Conservation (phyloP, 2,113 vertebrate genomes). For the Megaceryle torquata region DNA sequence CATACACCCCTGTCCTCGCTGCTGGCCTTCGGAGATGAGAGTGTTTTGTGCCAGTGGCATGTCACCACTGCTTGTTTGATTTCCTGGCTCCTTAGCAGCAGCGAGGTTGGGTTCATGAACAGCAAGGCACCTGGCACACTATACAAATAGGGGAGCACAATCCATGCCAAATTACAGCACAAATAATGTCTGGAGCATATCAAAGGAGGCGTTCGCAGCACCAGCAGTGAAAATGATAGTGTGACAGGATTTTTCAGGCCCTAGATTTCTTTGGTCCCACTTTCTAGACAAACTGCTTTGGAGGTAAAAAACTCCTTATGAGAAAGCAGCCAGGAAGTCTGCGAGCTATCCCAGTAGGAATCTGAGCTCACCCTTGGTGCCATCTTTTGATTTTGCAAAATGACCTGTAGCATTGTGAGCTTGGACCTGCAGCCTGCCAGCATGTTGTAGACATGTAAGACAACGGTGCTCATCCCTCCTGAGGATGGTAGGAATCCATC, state of each 20-base stretch:
- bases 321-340: not conserved
- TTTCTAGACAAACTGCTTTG: not conserved
- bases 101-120: not conserved
- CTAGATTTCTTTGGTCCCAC: not conserved
- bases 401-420: fast-evolving
- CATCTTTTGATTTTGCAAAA: not conserved
- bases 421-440: not conserved
- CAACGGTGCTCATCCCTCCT: fast-evolving
- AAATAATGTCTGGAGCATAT: not conserved
- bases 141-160: not conserved
- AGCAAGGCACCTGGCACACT: slow-evolving; percentile 50
- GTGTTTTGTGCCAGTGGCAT: not conserved
- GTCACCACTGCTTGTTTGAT: slow-evolving; percentile 4
- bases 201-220: not conserved
- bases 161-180: slow-evolving; percentile 25
- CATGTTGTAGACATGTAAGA: not conserved
- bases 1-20: not conserved
- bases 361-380: not conserved
- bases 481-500: not conserved
- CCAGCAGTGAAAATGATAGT: slow-evolving; percentile 1
- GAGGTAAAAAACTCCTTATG: not conserved
- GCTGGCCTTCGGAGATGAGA: not conserved
- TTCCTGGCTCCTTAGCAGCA: slow-evolving; percentile 36
- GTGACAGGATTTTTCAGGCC: not conserved
- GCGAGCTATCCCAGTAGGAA: not conserved